Evolutionary conservation across 2,888 invertebrate genomes (phyloP), one percentile per base, ranked within the genome.

Genomic region (Frankliniella fusca): DNA sequence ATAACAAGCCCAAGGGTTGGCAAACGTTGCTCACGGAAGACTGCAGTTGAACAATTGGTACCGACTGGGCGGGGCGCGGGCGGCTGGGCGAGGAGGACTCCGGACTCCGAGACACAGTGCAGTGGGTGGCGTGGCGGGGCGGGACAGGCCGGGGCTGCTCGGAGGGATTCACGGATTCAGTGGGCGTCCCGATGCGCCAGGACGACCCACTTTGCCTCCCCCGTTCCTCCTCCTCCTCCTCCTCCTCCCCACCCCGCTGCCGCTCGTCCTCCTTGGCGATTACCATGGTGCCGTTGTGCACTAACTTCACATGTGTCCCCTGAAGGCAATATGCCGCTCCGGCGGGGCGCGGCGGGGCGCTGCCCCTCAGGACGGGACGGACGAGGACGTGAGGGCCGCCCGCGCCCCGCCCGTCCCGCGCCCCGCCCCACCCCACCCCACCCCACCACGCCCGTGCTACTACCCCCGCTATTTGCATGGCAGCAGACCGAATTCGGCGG

Each of bases 31-130:
- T 61, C 61, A 20, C 61, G 61, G 61, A 18, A 18, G 61, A 61
- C 70, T 76, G 70, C 70, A 76, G 70, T 23, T 76, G 70, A 76
- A 76, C 70, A 76, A 27, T 76, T 76, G 70, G 70, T 76, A 61
- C 15, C 7, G 61, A 18, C 20, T 18, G 54, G 54, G 54, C 54
- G 61, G 20, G n/a, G 61, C 61, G 61, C 15, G 20, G 15, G 61
- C 61, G 61, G 61, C 15, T 7, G 61, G 38, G 38, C 38, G 38
- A 38, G 38, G 38, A n/a, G n/a, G n/a, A n/a, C n/a, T n/a, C n/a
- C n/a, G n/a, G n/a, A 38, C 38, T 38, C 38, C 5, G 38, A 38
- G 38, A 38, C 38, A 38, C 54, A 54, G 54, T 18, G 54, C 54
- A 54, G 54, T 18, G 38, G 38, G 38, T 38, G 38, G 38, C 38